Evolutionary conservation across 2,797 vertebrate genomes (phyloP).

Genomic region (Enteromius anoplus): DNA sequence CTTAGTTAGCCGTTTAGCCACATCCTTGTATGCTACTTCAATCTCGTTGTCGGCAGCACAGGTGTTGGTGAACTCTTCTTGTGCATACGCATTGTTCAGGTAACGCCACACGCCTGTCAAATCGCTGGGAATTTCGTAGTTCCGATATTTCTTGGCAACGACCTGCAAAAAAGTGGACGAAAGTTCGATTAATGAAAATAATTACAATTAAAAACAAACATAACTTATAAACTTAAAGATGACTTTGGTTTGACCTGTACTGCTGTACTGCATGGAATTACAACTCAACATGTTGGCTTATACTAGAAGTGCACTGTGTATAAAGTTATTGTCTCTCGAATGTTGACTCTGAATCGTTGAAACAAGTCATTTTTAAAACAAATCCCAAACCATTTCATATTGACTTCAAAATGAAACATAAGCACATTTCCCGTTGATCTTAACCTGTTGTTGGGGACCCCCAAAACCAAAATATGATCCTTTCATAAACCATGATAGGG

Average conservation of each 20-base stretch:
- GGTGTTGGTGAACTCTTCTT: slow-evolving; percentile 96
- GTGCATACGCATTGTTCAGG: slow-evolving; percentile 86
- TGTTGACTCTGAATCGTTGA: too few relatives aligned
- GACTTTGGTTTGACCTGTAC: not conserved
- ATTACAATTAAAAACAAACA: not conserved
- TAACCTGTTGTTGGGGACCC: too few relatives aligned
- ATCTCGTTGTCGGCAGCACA: slow-evolving; percentile 92
- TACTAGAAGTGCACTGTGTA: too few relatives aligned
- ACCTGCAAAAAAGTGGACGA: slow-evolving; percentile 75
- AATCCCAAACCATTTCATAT: too few relatives aligned
- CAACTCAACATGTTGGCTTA: not conserved
- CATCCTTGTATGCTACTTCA: slow-evolving; percentile 90
- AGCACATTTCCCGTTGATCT: too few relatives aligned
- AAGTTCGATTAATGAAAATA: not conserved
- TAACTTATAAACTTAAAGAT: not conserved
- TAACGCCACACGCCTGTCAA: slow-evolving; percentile 92
- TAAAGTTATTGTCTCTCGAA: too few relatives aligned
- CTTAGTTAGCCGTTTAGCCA: slow-evolving; percentile 89
- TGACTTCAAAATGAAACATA: too few relatives aligned
- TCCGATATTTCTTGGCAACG: slow-evolving; percentile 93
- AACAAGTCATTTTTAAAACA: too few relatives aligned
- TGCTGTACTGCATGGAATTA: not conserved
- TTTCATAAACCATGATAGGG: too few relatives aligned
- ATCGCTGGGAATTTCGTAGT: slow-evolving; percentile 88
- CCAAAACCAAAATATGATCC: too few relatives aligned